phyloP scores from a whole-genome alignment of 2,888 invertebrate genomes.

The Smittia aterrima region DNA sequence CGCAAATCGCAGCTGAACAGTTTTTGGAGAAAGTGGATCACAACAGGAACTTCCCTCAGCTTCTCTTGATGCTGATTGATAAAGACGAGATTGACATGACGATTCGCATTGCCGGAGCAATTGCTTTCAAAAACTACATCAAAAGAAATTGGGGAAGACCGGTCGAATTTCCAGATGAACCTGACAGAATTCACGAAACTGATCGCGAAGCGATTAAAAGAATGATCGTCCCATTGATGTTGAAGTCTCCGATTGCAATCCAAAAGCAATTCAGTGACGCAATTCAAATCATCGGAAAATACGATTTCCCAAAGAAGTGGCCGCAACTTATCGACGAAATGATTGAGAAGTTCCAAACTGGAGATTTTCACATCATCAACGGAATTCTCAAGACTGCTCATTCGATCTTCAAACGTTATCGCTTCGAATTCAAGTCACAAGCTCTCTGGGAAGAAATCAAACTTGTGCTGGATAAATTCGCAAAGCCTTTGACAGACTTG shows the following conservation, averaged over 20 bases:
- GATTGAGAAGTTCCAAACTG: slow-evolving; percentile 86
- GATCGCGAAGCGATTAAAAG: slow-evolving; percentile 81
- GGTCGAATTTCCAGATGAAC: slow-evolving; percentile 68
- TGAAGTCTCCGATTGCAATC: slow-evolving; percentile 83
- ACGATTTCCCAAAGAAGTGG: slow-evolving; percentile 97
- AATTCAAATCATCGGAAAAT: slow-evolving; percentile 91
- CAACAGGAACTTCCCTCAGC: slow-evolving; percentile 85
- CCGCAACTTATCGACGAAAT: slow-evolving; percentile 88
- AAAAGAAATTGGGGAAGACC: slow-evolving; percentile 87
- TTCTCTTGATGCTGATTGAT: slow-evolving; percentile 82
- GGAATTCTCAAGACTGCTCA: slow-evolving; percentile 93
- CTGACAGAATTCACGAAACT: slow-evolving; percentile 73
- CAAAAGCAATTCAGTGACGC: slow-evolving; percentile 95
- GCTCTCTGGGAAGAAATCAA: slow-evolving; percentile 96
- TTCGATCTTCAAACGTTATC: slow-evolving; percentile 93
- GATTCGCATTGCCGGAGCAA: slow-evolving; percentile 84
- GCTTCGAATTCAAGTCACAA: slow-evolving; percentile 94
- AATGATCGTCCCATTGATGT: slow-evolving; percentile 87
- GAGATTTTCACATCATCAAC: slow-evolving; percentile 92
- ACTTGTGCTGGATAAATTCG: slow-evolving; percentile 90
- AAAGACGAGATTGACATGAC: slow-evolving; percentile 76
- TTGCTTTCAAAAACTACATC: slow-evolving; percentile 95
- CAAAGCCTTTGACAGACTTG: slow-evolving; percentile 88
- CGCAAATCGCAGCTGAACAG: slow-evolving; percentile 71
- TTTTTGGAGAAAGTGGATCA: slow-evolving; percentile 86